Evolutionary conservation across 1,140 invertebrate species (phyloP).

Genomic region (Planococcus citri): DNA sequence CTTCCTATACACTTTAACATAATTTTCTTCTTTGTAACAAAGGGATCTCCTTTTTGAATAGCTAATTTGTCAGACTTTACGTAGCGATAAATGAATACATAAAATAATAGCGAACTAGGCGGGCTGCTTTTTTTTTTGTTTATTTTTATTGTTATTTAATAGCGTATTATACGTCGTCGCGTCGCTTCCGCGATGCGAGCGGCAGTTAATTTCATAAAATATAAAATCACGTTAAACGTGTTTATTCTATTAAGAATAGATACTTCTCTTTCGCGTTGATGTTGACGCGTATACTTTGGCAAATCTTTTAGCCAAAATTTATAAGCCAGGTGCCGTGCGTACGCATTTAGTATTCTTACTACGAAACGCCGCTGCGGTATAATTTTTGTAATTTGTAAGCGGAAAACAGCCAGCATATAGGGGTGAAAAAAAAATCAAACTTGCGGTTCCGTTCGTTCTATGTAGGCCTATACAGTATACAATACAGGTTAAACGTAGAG

Average conservation of each 20-base stretch:
- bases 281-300: neutral
- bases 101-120: neutral
- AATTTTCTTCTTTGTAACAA: neutral
- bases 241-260: constrained; percentile 4
- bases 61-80: neutral
- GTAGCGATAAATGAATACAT: neutral
- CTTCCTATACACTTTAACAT: neutral
- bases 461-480: too few species aligned
- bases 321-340: neutral
- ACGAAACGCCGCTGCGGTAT: too few species aligned
- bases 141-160: constrained; percentile 9
- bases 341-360: neutral
- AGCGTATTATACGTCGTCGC: neutral
- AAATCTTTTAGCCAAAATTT: neutral
- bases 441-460: too few species aligned
- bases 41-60: neutral
- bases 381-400: too few species aligned
- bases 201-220: neutral
- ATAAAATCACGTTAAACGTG: neutral
- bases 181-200: too few species aligned
- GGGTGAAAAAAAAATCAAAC: too few species aligned
- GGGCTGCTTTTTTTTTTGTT: too few species aligned
- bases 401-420: too few species aligned
- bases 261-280: neutral
- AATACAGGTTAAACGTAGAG: too few species aligned